Percentiles rank a stretch among this genome's conserved stretches.
These are phyloP conservation scores for Polyergus mexicanus DNA, from an alignment of 1,140 invertebrate species.

Conservation along the genomic window DNA sequence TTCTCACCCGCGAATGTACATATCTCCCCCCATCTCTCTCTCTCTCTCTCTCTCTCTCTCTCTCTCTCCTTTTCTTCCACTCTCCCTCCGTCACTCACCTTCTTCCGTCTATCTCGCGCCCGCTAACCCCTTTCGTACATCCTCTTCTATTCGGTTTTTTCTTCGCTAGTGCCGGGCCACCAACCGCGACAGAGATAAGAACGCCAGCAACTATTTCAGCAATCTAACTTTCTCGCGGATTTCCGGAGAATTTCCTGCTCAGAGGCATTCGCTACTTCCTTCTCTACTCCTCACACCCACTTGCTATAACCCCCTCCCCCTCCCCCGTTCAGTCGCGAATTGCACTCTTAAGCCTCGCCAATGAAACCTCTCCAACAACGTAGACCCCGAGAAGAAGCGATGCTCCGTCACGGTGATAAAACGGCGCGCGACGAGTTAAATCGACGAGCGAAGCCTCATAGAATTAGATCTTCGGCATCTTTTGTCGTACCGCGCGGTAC, in stretches of 20 bases:
- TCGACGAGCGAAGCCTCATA: conserved; percentile 39
- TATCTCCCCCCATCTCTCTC: conserved; percentile 40
- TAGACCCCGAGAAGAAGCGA: background rate
- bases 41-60: background rate
- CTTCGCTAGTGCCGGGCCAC: conserved; percentile 17
- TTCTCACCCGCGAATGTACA: conserved; percentile 72
- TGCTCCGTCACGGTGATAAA: conserved; percentile 34
- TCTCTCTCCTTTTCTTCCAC: no score
- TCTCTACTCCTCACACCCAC: background rate
- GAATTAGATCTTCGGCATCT: conserved; percentile 34
- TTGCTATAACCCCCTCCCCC: conserved; percentile 12
- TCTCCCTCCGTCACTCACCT: background rate
- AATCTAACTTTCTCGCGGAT: conserved; percentile 80
- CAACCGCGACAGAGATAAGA: conserved; percentile 73
- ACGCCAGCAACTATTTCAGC: conserved; percentile 77
- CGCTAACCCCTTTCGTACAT: conserved; percentile 20
- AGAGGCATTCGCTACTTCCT: conserved; percentile 17
- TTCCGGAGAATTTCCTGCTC: conserved; percentile 66
- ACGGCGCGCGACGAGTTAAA: conserved; percentile 27
- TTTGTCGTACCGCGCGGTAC: conserved; percentile 7
- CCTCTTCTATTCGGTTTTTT: background rate
- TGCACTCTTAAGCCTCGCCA: conserved; percentile 49
- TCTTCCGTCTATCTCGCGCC: background rate
- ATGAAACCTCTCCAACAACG: background rate
- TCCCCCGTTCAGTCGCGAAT: conserved; percentile 54